Evolutionary conservation across 1,140 invertebrate species (phyloP), one percentile per base, ranked within the genome.

Genomic region (Heliothis virescens): DNA sequence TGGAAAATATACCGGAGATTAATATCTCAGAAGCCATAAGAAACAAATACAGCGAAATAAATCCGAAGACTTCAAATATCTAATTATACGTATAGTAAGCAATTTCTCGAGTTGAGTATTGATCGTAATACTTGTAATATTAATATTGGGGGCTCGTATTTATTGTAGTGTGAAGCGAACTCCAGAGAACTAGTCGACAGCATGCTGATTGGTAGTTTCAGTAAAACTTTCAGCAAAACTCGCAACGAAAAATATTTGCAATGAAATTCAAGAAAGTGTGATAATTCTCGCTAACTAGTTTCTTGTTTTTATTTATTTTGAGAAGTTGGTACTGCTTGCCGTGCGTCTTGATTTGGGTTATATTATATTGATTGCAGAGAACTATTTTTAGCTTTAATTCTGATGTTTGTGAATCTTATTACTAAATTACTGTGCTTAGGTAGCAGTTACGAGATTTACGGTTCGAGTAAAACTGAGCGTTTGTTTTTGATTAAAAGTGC

Each of bases 271-370:
- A 52, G 65, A 52, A 69, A 52, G 18, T 69, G 47, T 52, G 47
- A 26, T 52, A 26, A 52, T 52, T 69, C 18, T 26, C 48, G 47
- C 48, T 15, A 52, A 21, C 10, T 26, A 26, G 18, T 69, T 52
- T 26, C 34, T 69, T 69, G 47, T 69, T 52, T 69, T 52, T 26
- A 69, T 69, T 69, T 52, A 52, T 69, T 69, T 71, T 52, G 15
- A 4, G 0, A n/a, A 71, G 48, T 53, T 71, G 16, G 10, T 12
- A 29, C 13, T 53, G 34, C 34, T 15, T n/a, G 34, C 4, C 21
- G n/a, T 10, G 15, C 34, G 29, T 62, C 29, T 9, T 62, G 13
- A 63, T 1, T 41, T 63, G n/a, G 13, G 29, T 12, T 16, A 63
- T 63, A 47, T 29, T 16, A 60, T 60, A 60, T 60, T 60, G 21